These are phyloP conservation scores for Coenonympha glycerion DNA, from an alignment of 2,888 invertebrate species.

Conservation along the genomic window DNA sequence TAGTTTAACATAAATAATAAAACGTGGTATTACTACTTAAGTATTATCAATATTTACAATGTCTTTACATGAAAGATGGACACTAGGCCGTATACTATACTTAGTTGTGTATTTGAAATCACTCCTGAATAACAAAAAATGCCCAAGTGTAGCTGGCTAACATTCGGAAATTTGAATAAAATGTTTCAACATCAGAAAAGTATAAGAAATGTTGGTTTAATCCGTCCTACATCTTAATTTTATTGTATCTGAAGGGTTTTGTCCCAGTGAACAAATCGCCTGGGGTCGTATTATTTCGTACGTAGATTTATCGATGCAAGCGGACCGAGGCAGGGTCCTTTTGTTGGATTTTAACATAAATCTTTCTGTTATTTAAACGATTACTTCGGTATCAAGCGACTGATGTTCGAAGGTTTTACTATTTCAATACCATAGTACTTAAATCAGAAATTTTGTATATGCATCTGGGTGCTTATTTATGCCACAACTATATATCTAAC, in stretches of 20 bases:
- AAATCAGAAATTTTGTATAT: neutral
- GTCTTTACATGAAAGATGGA: too few relatives aligned
- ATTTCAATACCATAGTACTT: too few relatives aligned
- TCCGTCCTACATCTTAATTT: constrained; percentile 47
- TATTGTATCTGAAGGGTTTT: constrained; percentile 65
- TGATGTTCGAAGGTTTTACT: constrained; percentile 38
- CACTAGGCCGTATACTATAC: too few relatives aligned
- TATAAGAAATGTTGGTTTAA: constrained; percentile 8
- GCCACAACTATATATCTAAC: too few relatives aligned
- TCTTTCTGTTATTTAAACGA: constrained; percentile 69
- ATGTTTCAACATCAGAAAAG: neutral
- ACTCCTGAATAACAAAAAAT: too few relatives aligned
- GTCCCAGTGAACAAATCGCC: constrained; percentile 65
- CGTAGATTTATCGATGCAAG: constrained; percentile 68
- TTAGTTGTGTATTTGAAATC: too few relatives aligned
- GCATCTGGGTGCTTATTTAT: too few relatives aligned
- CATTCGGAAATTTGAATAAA: neutral
- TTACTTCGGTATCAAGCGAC: constrained; percentile 68
- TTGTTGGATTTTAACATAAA: constrained; percentile 71
- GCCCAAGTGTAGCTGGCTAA: too few relatives aligned
- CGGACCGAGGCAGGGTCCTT: constrained; percentile 53
- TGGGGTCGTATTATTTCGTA: constrained; percentile 69
- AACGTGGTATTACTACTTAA: too few relatives aligned
- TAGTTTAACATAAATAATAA: too few relatives aligned
- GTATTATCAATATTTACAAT: too few relatives aligned